phyloP scores from a whole-genome alignment of 35 echinoderm and acorn worm species.

The Apostichopus japonicus region DNA sequence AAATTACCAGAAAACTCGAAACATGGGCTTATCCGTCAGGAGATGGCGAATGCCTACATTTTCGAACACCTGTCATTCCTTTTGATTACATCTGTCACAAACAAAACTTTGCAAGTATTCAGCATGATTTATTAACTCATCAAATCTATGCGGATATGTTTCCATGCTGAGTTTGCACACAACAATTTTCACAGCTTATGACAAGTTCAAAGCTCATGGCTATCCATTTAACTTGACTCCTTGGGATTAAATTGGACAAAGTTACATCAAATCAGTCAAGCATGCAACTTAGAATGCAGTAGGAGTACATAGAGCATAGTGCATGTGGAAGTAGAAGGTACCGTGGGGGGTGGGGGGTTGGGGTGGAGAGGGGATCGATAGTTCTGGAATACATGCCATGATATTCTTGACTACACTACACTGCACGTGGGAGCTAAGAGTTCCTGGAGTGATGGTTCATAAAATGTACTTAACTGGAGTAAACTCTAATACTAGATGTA shows the following conservation, averaged over 20 bases:
- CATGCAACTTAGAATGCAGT: background rate
- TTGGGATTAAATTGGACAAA: constrained; percentile 11
- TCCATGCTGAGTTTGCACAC: constrained; percentile 26
- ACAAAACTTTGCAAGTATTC: constrained; percentile 33
- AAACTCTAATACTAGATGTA: too few species aligned
- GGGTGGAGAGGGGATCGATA: too few species aligned
- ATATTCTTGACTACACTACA: too few species aligned
- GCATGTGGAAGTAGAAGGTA: background rate
- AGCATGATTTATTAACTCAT: constrained; percentile 43
- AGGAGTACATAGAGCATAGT: background rate
- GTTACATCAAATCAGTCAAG: constrained; percentile 18
- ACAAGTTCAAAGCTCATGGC: constrained; percentile 33
- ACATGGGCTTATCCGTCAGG: constrained; percentile 39
- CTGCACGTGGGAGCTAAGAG: too few species aligned
- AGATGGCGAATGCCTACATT: constrained; percentile 15
- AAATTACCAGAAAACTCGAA: constrained; percentile 36
- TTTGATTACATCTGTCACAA: constrained; percentile 49
- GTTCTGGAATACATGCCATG: too few species aligned
- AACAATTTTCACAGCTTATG: constrained; percentile 48
- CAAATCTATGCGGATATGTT: constrained; percentile 47
- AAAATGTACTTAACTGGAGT: too few species aligned
- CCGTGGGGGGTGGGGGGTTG: too few species aligned
- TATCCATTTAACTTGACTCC: constrained; percentile 7
- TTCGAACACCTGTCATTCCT: constrained; percentile 37
- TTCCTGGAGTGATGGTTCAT: too few species aligned